These are phyloP conservation scores for Paedocypris sp. DNA, from an alignment of 2,113 vertebrate species.

Conservation along the genomic window DNA sequence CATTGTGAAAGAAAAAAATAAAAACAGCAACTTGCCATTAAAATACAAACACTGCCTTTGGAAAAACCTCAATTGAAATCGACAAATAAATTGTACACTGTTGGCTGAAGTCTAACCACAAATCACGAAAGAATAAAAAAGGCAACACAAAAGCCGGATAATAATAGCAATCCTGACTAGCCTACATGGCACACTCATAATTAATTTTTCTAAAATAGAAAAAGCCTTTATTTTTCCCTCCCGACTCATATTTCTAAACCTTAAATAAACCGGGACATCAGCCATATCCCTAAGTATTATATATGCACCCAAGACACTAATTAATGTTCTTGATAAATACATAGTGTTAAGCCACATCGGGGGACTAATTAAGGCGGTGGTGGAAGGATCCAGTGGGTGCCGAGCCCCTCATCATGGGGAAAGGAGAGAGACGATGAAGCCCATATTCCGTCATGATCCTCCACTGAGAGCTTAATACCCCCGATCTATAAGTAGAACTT, in stretches of 20 bases:
- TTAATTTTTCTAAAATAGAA: no score
- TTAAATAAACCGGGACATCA: conserved; percentile 59
- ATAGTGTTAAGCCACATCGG: conserved; percentile 46
- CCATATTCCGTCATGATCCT: conserved; percentile 44
- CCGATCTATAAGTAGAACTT: conserved; percentile 44
- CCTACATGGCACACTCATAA: no score
- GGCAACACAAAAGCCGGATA: no score
- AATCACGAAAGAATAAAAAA: no score
- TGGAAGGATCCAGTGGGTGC: conserved; percentile 49
- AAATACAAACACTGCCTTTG: no score
- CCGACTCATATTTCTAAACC: conserved; percentile 47
- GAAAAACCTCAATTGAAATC: no score
- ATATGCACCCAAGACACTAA: conserved; percentile 55
- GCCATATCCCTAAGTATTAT: conserved; percentile 49
- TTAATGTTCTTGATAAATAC: conserved; percentile 67
- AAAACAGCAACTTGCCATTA: conserved; percentile 31
- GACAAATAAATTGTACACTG: no score
- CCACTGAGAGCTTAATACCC: conserved; percentile 46
- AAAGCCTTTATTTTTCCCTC: background rate
- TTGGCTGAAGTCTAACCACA: no score
- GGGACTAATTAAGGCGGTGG: conserved; percentile 69
- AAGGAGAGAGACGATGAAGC: conserved; percentile 33
- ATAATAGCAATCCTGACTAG: no score
- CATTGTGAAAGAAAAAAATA: conserved; percentile 37
- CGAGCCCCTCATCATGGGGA: conserved; percentile 38